Percentiles rank a stretch among this genome's conserved stretches.
These are phyloP conservation scores for Lamprologus sp. DNA, from an alignment of 2,113 vertebrate genomes.

Conservation along the genomic window DNA sequence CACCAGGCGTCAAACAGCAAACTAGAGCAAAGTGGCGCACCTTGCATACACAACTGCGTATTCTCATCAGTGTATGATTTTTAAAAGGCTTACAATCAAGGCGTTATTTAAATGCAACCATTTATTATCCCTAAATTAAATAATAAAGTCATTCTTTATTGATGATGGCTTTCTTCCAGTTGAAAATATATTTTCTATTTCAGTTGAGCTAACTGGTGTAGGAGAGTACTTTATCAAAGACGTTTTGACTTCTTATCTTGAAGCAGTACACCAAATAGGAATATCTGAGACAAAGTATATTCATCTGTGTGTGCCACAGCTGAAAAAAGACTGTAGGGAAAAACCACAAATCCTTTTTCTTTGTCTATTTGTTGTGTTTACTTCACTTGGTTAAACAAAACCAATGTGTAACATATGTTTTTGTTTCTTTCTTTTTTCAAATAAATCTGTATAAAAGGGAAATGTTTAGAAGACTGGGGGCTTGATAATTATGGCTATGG, in stretches of 20 bases:
- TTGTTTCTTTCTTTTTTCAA: background rate
- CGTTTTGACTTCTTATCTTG: background rate
- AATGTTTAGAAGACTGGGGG: background rate
- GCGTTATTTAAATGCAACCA: background rate
- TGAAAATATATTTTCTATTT: background rate
- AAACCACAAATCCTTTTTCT: background rate
- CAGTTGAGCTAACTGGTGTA: background rate
- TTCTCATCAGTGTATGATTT: background rate
- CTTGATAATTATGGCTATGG: background rate
- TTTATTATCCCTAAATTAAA: background rate
- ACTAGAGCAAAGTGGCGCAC: background rate
- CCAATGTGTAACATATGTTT: background rate
- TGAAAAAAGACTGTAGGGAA: background rate
- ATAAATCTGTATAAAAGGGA: background rate
- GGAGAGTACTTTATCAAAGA: background rate
- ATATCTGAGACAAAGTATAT: background rate
- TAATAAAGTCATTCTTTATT: background rate
- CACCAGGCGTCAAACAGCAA: background rate
- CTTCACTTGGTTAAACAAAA: background rate
- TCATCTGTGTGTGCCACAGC: background rate
- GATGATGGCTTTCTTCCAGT: background rate
- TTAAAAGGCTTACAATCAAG: background rate
- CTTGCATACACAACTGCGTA: background rate
- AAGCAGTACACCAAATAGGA: background rate
- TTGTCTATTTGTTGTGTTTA: background rate